Conservation (phyloP, 1,140 invertebrate species). For the Tigriopus japonicus region DNA sequence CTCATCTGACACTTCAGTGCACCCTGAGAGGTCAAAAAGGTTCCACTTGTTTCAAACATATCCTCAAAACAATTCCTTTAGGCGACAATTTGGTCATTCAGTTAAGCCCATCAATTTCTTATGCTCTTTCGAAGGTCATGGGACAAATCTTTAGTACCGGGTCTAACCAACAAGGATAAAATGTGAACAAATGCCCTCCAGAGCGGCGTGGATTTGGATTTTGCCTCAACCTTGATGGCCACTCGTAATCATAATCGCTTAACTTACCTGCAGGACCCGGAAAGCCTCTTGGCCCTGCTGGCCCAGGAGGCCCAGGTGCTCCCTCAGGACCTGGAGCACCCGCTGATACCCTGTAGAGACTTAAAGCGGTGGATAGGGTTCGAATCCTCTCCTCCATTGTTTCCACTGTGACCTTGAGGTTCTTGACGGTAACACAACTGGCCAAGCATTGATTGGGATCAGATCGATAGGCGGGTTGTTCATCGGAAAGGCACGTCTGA, state of each 20-base stretch:
- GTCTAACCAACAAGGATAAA: too few species aligned
- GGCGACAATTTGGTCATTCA: too few species aligned
- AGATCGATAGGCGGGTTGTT: not conserved
- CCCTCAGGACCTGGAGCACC: slow-evolving; percentile 28
- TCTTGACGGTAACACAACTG: not conserved
- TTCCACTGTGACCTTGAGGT: not conserved
- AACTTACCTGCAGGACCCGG: slow-evolving; percentile 1
- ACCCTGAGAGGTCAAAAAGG: too few species aligned
- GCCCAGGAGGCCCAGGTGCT: slow-evolving; percentile 24
- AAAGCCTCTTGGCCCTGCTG: slow-evolving; percentile 14
- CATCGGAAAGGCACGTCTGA: slow-evolving; percentile 30
- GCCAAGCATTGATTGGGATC: not conserved
- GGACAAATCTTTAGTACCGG: too few species aligned
- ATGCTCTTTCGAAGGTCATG: too few species aligned
- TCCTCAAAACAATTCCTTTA: too few species aligned
- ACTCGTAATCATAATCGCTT: slow-evolving; percentile 26
- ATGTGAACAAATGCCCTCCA: too few species aligned
- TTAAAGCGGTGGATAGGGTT: slow-evolving; percentile 35
- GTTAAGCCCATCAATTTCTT: too few species aligned
- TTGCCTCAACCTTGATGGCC: too few species aligned
- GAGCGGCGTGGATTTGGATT: too few species aligned
- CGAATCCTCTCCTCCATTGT: slow-evolving; percentile 25
- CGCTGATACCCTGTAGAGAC: slow-evolving; percentile 32
- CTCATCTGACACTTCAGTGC: too few species aligned
- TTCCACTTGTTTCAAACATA: too few species aligned